Conservation (phyloP, 64 coral and sea anemone genomes). For the Stichodactyla helianthus region DNA sequence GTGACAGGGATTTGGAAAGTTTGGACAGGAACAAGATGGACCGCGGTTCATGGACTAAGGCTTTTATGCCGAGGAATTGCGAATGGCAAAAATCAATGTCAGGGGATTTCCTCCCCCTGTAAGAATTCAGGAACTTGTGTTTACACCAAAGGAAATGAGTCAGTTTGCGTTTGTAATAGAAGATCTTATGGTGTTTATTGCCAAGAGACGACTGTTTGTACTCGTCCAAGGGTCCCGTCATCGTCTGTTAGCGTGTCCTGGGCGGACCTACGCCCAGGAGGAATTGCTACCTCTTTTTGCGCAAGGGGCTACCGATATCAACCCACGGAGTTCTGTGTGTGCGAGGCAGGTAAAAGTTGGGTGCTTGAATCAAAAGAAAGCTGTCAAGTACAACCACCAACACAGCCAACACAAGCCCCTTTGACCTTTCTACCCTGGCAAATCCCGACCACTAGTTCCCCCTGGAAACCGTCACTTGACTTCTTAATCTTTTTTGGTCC, state of each 20-base stretch:
- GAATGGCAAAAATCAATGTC: slow-evolving; percentile 30
- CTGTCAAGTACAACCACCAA: neutral
- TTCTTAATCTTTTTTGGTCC: slow-evolving; percentile 53
- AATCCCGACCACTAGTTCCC: neutral
- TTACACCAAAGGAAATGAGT: slow-evolving; percentile 46
- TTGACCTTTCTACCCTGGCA: neutral
- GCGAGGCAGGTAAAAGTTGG: slow-evolving; percentile 17
- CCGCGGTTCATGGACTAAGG: slow-evolving; percentile 17
- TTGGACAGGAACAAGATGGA: slow-evolving; percentile 19
- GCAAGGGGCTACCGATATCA: slow-evolving; percentile 11
- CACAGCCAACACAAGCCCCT: neutral
- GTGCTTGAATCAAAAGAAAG: slow-evolving; percentile 32
- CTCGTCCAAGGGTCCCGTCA: neutral
- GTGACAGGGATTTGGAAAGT: slow-evolving; percentile 32
- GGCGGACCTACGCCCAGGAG: slow-evolving; percentile 25
- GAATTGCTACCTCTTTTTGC: slow-evolving; percentile 47
- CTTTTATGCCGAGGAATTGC: slow-evolving; percentile 43
- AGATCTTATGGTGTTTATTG: slow-evolving; percentile 13
- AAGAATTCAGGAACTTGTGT: slow-evolving; percentile 27
- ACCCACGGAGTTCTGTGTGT: slow-evolving; percentile 38
- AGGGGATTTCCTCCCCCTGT: neutral
- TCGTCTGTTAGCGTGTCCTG: neutral
- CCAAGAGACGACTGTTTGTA: slow-evolving; percentile 16
- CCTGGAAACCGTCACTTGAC: slow-evolving; percentile 3
- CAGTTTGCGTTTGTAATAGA: slow-evolving; percentile 22